A percentile compares a stretch with the other conserved stretches of the same genome.
Conservation (phyloP, 2,797 vertebrate genomes). For the Lophius americanus region DNA sequence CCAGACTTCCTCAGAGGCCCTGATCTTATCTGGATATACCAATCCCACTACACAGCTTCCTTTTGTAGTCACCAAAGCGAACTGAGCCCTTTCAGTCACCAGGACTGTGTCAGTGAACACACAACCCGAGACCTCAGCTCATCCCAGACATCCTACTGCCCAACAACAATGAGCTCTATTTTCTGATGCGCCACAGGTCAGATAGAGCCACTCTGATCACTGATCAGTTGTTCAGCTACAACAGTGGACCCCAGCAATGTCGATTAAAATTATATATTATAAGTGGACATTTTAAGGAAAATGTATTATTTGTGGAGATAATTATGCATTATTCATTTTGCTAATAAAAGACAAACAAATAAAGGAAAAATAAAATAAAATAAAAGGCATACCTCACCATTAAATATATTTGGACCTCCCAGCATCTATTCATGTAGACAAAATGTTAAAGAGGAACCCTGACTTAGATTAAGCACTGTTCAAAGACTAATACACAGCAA, state of each 20-base stretch:
- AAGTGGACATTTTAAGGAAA: slow-evolving; percentile 5
- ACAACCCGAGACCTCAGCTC: slow-evolving; percentile 72
- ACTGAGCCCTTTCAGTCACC: slow-evolving; percentile 74
- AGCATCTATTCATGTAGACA: slow-evolving; percentile 22
- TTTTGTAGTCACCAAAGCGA: slow-evolving; percentile 73
- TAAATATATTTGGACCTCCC: slow-evolving; percentile 2
- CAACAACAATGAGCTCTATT: slow-evolving; percentile 78
- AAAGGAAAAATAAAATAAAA: background rate
- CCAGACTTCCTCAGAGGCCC: slow-evolving; percentile 79
- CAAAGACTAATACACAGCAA: slow-evolving; percentile 65
- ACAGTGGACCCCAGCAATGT: slow-evolving; percentile 25
- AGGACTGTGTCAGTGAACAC: slow-evolving; percentile 66
- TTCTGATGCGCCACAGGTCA: slow-evolving; percentile 71
- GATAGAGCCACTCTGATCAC: slow-evolving; percentile 62
- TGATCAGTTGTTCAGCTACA: slow-evolving; percentile 64
- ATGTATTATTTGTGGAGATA: background rate
- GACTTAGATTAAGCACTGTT: slow-evolving; percentile 52
- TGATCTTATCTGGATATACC: slow-evolving; percentile 80
- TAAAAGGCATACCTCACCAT: slow-evolving; percentile 18
- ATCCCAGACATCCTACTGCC: slow-evolving; percentile 81
- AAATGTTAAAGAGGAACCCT: slow-evolving; percentile 40
- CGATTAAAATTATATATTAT: slow-evolving; percentile 1
- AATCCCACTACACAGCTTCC: slow-evolving; percentile 77
- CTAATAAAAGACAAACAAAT: background rate
- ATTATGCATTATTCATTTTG: slow-evolving; percentile 3